These are phyloP conservation scores for Alosa sapidissima DNA, from an alignment of 2,797 vertebrate species.

Conservation along the genomic window DNA sequence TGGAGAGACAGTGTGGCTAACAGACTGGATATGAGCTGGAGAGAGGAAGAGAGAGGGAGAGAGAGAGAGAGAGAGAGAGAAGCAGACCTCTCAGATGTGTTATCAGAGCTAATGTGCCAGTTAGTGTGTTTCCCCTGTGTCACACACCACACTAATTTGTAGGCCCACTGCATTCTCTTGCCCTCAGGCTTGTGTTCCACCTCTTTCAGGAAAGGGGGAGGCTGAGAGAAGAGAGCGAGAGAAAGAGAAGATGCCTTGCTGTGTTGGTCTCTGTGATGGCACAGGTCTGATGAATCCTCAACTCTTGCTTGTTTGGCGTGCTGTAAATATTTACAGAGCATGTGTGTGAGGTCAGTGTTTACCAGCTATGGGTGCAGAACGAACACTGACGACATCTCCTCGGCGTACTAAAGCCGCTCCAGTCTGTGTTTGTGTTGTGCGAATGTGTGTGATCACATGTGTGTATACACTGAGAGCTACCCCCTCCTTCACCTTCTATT, in stretches of 20 bases:
- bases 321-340: conserved; percentile 75
- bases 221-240: background rate
- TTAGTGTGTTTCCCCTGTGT: background rate
- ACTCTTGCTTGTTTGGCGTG: conserved; percentile 49
- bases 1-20: background rate
- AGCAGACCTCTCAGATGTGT: background rate
- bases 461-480: conserved; percentile 48
- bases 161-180: background rate
- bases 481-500: conserved; percentile 62
- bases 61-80: background rate
- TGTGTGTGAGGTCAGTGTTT: conserved; percentile 71
- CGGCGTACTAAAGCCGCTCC: conserved; percentile 31
- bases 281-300: conserved; percentile 46
- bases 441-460: background rate
- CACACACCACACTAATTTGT: background rate
- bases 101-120: background rate
- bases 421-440: conserved; percentile 13
- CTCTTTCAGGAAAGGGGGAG: background rate
- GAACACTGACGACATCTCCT: conserved; percentile 42
- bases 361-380: conserved; percentile 47
- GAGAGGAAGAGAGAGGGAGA: background rate
- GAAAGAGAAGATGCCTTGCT: background rate
- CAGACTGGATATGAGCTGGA: conserved; percentile 4
- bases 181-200: background rate
- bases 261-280: conserved; percentile 10